Base-by-base conservation (phyloP, 2,888 invertebrate species). In the Archips crataeganus region DNA sequence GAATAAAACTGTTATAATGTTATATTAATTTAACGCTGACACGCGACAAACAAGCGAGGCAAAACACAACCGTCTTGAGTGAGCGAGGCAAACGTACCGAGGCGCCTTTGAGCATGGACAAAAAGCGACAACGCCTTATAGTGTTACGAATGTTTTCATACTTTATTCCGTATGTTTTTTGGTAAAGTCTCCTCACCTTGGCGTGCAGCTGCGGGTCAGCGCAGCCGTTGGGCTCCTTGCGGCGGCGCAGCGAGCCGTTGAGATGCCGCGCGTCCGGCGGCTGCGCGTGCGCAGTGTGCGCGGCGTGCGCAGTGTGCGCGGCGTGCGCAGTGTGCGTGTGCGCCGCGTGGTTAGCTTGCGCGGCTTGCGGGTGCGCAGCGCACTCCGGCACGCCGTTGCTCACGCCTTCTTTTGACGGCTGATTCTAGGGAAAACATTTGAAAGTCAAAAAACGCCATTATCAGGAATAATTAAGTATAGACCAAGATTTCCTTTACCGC, bases 221-320 rank as follows among this genome's bases (percentile, higher is more conserved):
- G 76, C 88, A 88, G 76, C 89, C 91, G 80, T 90, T 90, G 75
- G 84, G 85, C 54, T 88, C 78, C 63, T 86, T 83, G 74, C 87
- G 84, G 65, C 87, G 84, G 45, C 85, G 85, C 82, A 87, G 80
- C 49, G 89, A 82, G 77, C 91, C 92, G 85, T 91, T 91, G 81
- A 85, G 79, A 65, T 84, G 87, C 10, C 85, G 81, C 66, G 84
- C 47, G 64, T 86, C 89, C 67, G 77, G 23, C 47, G 76, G 6
- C 6, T 3, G 39, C 39, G 39, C 39, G 5, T 39, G 39, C 39
- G 39, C 39, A 3, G 36, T 3, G n/a, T n/a, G n/a, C n/a, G n/a
- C n/a, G n/a, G 23, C 23, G 23, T 10, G 54, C 54, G 54, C 3
- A 9, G 23, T 54, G 54, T 23, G 57, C 57, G 57, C 32, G 13